Percentiles rank a stretch among this genome's conserved stretches.
Evolutionary conservation across 2,888 invertebrate species (phyloP).

Genomic region (Euphydryas editha): DNA sequence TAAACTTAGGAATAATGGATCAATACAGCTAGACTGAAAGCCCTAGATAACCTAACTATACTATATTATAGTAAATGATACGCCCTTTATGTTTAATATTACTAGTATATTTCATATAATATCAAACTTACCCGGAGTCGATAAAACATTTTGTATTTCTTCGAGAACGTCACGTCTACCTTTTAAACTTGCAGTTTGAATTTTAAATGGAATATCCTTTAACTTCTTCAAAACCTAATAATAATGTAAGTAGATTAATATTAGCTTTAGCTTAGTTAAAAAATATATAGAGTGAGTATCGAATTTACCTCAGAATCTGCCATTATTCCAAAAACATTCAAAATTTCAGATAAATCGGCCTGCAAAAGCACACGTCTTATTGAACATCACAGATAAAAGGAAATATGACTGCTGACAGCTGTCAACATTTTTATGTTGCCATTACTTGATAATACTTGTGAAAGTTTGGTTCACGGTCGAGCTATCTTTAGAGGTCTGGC

Average conservation of each 20-base stretch:
- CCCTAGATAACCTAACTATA: slow-evolving; percentile 12
- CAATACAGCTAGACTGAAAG: slow-evolving; percentile 37
- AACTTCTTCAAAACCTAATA: slow-evolving; percentile 86
- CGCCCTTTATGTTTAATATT: neutral
- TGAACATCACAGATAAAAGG: slow-evolving; percentile 53
- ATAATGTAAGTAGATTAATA: slow-evolving; percentile 46
- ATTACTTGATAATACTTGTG: neutral
- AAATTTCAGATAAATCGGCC: slow-evolving; percentile 44
- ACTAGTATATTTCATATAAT: neutral
- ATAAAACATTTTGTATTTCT: slow-evolving; percentile 87
- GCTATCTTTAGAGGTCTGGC: too few relatives aligned
- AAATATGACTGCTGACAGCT: slow-evolving; percentile 31
- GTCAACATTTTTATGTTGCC: slow-evolving; percentile 16
- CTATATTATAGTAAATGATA: neutral
- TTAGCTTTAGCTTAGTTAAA: slow-evolving; percentile 23
- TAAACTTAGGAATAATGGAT: slow-evolving; percentile 28
- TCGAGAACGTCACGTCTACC: slow-evolving; percentile 87
- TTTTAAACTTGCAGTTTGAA: slow-evolving; percentile 89
- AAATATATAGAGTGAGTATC: slow-evolving; percentile 19
- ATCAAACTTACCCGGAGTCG: slow-evolving; percentile 86
- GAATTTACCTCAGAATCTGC: slow-evolving; percentile 86
- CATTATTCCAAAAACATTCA: slow-evolving; percentile 82
- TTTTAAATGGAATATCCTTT: slow-evolving; percentile 88
- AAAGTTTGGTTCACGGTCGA: too few relatives aligned
- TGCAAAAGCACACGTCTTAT: slow-evolving; percentile 61